A percentile compares a stretch with the other conserved stretches of the same genome.
These are phyloP conservation scores for Lapara coniferarum DNA, from an alignment of 2,888 invertebrate genomes.

Conservation along the genomic window DNA sequence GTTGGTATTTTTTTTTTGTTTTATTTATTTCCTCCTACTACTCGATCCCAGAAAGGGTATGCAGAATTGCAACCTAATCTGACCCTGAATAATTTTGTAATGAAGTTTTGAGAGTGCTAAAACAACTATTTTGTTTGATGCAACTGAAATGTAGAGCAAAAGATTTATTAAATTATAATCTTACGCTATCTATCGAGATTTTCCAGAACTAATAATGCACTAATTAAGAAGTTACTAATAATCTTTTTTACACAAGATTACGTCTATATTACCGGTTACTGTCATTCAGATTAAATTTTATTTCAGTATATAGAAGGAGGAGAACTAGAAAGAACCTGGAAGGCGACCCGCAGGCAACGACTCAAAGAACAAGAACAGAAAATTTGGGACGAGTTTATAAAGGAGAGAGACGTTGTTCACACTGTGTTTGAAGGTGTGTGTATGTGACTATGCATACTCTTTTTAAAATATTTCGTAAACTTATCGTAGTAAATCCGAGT, in stretches of 20 bases:
- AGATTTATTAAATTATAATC: not conserved
- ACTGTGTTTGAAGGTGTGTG: constrained; percentile 60
- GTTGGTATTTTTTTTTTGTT: constrained; percentile 41
- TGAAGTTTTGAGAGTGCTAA: not conserved
- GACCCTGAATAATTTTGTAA: not conserved
- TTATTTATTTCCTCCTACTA: not conserved
- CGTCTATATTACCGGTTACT: too few species aligned
- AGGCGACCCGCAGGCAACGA: constrained; percentile 62
- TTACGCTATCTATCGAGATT: not conserved
- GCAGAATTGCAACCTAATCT: too few species aligned
- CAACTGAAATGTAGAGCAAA: not conserved
- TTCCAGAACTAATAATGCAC: not conserved
- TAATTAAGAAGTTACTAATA: too few species aligned
- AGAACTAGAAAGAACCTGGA: constrained; percentile 70
- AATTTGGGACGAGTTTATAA: constrained; percentile 75
- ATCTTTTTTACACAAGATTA: too few species aligned
- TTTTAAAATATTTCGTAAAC: too few species aligned
- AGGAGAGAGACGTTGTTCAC: constrained; percentile 66
- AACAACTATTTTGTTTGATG: not conserved
- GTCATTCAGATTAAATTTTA: not conserved
- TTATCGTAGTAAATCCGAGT: too few species aligned
- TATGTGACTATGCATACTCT: constrained; percentile 34
- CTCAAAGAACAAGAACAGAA: constrained; percentile 67
- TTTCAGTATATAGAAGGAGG: constrained; percentile 66
- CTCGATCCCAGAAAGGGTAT: not conserved